Evolutionary conservation across 1,140 invertebrate species (phyloP), one percentile per base, ranked within the genome.

Genomic region (Cataglyphis hispanica): DNA sequence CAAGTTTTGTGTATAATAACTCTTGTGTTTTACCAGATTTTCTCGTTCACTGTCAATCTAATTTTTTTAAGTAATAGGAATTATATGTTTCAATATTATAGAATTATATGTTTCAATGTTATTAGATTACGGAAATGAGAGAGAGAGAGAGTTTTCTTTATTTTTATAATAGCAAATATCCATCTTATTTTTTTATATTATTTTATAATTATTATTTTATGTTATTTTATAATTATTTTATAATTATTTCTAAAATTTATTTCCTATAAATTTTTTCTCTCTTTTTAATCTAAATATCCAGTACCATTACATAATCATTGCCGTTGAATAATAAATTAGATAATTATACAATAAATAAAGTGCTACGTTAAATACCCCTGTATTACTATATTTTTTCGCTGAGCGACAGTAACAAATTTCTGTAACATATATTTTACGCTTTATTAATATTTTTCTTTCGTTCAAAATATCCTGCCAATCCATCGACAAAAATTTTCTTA

Each of bases 401-500:
- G 66, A 22, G 13, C 50, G 22, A 37, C 46, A 70, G 78, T 58
- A 61, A 37, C 50, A 58, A 58, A 60, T 83, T 60, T 83, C 37
- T 22, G 22, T 56, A 40, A 40, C 10, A 19, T 61, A 25, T 37
- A 72, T 83, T 72, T 83, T 74, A 83, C 56, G 78, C 53, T 31
- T 46, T 37, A 83, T 83, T 74, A 81, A 72, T 53, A 37, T 34
- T 40, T 81, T 81, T 81, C 66, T 74, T 61, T 43, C 11, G 19
- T 10, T 3, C 16, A 11, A 61, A 69, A 67, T 8, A 37, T 56
- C 25, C 16, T 40, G 34, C 40, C 37, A 19, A 72, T 19, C 13
- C 5, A 13, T 27, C 7, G 2, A 60, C 7, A 46, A 80, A 80
- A 74, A 34, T 72, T 72, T 13, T 60, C 13, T 22, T 22, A 43